Evolutionary conservation across 1,140 invertebrate species (phyloP).

Genomic region (Aplysia californica): DNA sequence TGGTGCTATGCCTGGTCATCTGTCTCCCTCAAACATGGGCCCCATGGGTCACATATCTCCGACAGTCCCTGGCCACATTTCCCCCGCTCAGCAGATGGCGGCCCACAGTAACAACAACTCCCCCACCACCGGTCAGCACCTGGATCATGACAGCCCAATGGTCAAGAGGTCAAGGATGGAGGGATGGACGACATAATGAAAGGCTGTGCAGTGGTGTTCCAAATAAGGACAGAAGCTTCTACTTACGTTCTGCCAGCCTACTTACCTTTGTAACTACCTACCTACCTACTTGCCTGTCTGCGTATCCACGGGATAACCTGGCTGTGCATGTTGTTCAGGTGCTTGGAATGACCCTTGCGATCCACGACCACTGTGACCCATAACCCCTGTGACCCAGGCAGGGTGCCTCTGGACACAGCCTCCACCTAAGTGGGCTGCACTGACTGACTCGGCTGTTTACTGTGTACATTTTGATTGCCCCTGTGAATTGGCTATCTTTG

Average conservation of each 20-base stretch:
- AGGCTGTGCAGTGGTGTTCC: too few species aligned
- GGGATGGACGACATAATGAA: constrained; percentile 54
- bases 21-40: constrained; percentile 24
- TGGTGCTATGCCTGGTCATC: too few species aligned
- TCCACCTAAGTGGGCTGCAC: too few species aligned
- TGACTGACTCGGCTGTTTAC: too few species aligned
- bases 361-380: too few species aligned
- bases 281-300: constrained; percentile 8
- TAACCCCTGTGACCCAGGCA: too few species aligned
- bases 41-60: constrained; percentile 21
- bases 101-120: constrained; percentile 44
- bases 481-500: too few species aligned
- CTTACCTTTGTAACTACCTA: background rate
- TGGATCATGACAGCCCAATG: constrained; percentile 59
- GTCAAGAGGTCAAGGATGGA: constrained; percentile 58
- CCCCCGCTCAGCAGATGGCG: constrained; percentile 41
- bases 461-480: too few species aligned
- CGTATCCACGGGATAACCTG: constrained; percentile 5
- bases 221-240: too few species aligned
- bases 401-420: too few species aligned
- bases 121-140: constrained; percentile 38
- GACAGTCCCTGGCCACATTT: constrained; percentile 30
- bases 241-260: too few species aligned
- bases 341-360: too few species aligned
- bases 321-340: background rate